phyloP scores from a whole-genome alignment of 2,888 invertebrate genomes.

The Limnephilus lunatus region DNA sequence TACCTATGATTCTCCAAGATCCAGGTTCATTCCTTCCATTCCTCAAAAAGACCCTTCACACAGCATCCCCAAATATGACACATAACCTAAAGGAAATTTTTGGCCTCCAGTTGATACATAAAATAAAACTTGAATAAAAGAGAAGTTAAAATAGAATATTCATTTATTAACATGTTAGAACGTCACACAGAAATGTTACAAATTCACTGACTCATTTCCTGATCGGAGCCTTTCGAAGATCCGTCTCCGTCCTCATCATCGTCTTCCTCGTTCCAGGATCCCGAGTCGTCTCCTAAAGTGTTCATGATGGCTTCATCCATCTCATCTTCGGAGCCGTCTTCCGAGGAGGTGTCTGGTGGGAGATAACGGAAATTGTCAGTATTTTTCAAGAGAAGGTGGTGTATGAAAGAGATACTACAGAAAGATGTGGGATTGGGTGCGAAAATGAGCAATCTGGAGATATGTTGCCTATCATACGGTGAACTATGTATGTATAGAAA shows the following conservation, averaged over 20 bases:
- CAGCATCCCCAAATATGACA: no score
- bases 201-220: slow-evolving; percentile 61
- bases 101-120: no score
- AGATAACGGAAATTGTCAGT: background rate
- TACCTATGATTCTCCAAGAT: no score
- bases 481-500: no score
- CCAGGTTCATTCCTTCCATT: no score
- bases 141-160: slow-evolving; percentile 27
- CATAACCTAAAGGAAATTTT: no score
- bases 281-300: slow-evolving; percentile 71
- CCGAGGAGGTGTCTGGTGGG: slow-evolving; percentile 73
- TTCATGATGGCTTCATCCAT: slow-evolving; percentile 69
- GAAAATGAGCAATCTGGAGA: no score
- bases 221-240: slow-evolving; percentile 54
- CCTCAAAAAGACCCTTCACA: no score
- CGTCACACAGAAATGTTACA: background rate
- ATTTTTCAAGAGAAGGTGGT: background rate
- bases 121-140: background rate
- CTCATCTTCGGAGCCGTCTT: slow-evolving; percentile 71
- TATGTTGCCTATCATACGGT: no score
- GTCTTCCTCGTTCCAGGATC: slow-evolving; percentile 64
- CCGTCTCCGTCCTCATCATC: slow-evolving; percentile 59
- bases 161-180: slow-evolving; percentile 16
- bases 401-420: no score
- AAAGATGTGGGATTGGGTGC: no score